Conservation (phyloP, 2,888 invertebrate genomes). For the Drosophila engyochracea region DNA sequence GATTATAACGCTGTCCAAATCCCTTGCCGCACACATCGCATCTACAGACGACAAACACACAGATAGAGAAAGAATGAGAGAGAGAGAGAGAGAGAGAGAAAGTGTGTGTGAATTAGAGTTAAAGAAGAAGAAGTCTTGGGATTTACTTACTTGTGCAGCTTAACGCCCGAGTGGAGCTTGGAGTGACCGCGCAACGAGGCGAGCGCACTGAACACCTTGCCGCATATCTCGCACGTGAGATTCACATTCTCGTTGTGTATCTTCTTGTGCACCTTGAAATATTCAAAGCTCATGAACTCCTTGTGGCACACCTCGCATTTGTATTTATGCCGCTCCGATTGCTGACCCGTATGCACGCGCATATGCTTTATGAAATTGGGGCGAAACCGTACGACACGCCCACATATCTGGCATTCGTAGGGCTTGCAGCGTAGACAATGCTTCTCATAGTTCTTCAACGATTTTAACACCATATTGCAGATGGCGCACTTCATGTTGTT, state of each 20-base stretch:
- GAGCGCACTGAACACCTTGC: conserved; percentile 86
- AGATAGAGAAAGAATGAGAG: not conserved
- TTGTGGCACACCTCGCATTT: conserved; percentile 87
- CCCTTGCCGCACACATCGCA: conserved; percentile 85
- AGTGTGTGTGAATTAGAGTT: not conserved
- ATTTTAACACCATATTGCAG: conserved; percentile 85
- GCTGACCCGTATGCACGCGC: conserved; percentile 85
- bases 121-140: not conserved
- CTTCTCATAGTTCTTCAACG: conserved; percentile 85
- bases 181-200: conserved; percentile 85
- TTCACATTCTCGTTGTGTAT: conserved; percentile 87
- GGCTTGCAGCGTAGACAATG: conserved; percentile 85
- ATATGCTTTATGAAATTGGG: conserved; percentile 85
- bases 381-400: conserved; percentile 85
- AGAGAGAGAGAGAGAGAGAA: not conserved
- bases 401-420: conserved; percentile 85
- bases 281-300: conserved; percentile 87
- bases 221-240: conserved; percentile 87
- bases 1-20: conserved; percentile 85
- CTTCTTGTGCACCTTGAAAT: conserved; percentile 87
- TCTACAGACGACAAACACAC: conserved; percentile 55
- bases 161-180: conserved; percentile 85
- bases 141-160: conserved; percentile 84
- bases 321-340: conserved; percentile 86
- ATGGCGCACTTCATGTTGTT: conserved; percentile 85